Evolutionary conservation across 2,113 vertebrate genomes (phyloP).

Genomic region (Elgaria multicarinata): DNA sequence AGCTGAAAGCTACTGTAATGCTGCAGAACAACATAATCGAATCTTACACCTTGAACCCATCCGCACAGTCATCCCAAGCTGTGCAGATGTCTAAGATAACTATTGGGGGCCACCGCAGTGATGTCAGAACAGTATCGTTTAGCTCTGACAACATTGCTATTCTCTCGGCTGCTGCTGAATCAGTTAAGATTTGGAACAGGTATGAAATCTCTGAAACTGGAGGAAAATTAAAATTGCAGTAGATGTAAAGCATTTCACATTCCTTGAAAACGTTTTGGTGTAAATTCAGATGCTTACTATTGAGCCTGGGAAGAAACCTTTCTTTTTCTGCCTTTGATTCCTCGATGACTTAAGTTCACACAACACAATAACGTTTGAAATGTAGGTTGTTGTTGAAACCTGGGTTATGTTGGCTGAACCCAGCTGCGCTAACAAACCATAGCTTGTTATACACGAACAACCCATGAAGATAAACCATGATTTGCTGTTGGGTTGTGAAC

Average conservation of each 20-base stretch:
- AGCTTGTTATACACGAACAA: too few species aligned
- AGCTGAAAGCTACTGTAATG: conserved; percentile 88
- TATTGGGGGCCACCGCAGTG: conserved; percentile 90
- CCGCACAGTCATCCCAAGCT: conserved; percentile 69
- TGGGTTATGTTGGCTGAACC: too few species aligned
- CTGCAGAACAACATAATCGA: conserved; percentile 95
- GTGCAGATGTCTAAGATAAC: conserved; percentile 83
- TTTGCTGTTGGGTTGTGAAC: too few species aligned
- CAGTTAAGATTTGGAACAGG: conserved; percentile 98
- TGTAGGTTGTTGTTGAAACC: too few species aligned
- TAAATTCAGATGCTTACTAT: neutral
- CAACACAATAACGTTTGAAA: too few species aligned
- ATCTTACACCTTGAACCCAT: conserved; percentile 78
- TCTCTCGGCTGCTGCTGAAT: conserved; percentile 92
- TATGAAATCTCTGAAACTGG: conserved; percentile 38
- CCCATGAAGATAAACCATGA: too few species aligned
- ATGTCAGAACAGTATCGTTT: conserved; percentile 91
- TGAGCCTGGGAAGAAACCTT: neutral
- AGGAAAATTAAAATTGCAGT: neutral
- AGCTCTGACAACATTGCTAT: conserved; percentile 96
- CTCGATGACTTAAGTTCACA: neutral
- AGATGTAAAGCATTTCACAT: too few species aligned
- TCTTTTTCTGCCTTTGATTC: neutral
- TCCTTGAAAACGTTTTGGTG: too few species aligned
- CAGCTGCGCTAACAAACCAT: too few species aligned